Evolutionary conservation across 2,888 invertebrate genomes (phyloP), one percentile per base, ranked within the genome.

Genomic region (Synergus laeviventris): DNA sequence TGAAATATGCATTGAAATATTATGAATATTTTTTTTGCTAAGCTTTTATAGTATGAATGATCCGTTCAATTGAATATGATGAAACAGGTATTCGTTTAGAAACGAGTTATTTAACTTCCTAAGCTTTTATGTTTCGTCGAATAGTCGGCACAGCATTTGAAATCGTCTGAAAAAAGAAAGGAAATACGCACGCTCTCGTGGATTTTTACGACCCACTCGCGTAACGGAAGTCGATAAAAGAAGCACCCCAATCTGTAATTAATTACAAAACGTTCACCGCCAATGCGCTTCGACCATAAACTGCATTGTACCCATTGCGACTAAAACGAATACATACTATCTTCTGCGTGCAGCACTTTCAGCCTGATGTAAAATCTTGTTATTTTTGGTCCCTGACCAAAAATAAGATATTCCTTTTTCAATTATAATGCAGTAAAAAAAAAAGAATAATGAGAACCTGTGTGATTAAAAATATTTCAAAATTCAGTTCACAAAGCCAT

Each of bases 181-280:
- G 78, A 79, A 76, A 60, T 77, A 79, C 82, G 75, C 79, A 79
- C 81, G 79, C 81, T 81, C 75, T 82, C 79, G 77, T 78, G 76
- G 79, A 82, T 84, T 85, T 83, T 85, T 84, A 84, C 81, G 84
- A 84, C 62, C 77, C 75, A 79, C 80, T 81, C 84, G 83, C 82
- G 82, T 75, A 85, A 86, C 82, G 86, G 82, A 85, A 85, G 85
- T 87, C 88, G 87, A 87, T 88, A 87, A 87, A 87, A 87, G 85
- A 86, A 84, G 85, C 84, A 82, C 81, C 79, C 80, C 77, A 80
- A 77, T 76, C 78, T 78, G 86, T 88, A 88, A 88, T 88, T 88
- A 88, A 88, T 88, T 88, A 86, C 85, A 84, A 82, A 85, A 85
- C 84, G 85, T 85, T 86, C 84, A 81, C 82, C 77, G 79, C 83